Percentiles rank a stretch among this genome's conserved stretches.
Evolutionary conservation across 2,113 vertebrate species (phyloP).

Genomic region (Podarcis muralis): DNA sequence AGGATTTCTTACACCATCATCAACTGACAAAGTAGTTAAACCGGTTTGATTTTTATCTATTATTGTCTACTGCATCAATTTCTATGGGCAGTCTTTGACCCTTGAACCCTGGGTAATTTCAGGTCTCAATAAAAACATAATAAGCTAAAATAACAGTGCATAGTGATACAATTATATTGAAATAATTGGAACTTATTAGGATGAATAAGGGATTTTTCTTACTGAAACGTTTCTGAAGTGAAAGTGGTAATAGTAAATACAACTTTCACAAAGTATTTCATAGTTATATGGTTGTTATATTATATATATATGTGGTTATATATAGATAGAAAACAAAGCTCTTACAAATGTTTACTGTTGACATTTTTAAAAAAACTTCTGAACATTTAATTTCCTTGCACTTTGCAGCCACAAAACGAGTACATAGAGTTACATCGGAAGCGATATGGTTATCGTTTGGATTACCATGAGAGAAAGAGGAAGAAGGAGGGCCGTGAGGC

Average conservation of each 20-base stretch:
- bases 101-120: not conserved
- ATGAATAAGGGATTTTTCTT: not conserved
- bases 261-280: not conserved
- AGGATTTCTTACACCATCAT: not conserved
- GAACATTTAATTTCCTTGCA: not conserved
- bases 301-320: too few relatives aligned
- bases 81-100: not conserved
- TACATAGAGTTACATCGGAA: conserved; percentile 96
- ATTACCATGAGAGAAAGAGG: conserved; percentile 93
- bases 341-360: too few relatives aligned
- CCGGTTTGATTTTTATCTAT: too few relatives aligned
- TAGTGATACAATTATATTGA: not conserved
- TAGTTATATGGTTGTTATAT: not conserved
- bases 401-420: conserved; percentile 92
- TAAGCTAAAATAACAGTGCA: not conserved
- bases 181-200: not conserved
- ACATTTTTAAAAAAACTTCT: not conserved
- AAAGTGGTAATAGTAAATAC: not conserved
- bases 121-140: not conserved
- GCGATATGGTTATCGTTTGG: conserved; percentile 94
- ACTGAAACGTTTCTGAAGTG: not conserved
- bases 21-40: not conserved
- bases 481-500: conserved; percentile 96
- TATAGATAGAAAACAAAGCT: not conserved
- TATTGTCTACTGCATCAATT: not conserved